A percentile compares a stretch with the other conserved stretches of the same genome.
Evolutionary conservation across 2,888 invertebrate genomes (phyloP).

Genomic region (Harmothoe impar): DNA sequence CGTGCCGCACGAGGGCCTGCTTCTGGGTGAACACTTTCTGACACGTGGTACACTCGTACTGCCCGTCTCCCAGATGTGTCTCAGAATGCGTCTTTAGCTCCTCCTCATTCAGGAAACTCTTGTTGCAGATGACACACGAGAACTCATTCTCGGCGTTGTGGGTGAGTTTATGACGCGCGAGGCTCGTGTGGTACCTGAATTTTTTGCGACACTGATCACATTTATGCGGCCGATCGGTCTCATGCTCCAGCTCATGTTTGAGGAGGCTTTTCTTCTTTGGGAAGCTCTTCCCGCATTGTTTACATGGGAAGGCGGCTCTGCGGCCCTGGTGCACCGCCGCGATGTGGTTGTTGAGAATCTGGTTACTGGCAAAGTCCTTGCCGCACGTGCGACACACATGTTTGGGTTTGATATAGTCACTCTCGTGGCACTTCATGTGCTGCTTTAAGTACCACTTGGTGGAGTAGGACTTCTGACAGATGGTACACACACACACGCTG

Average conservation of each 20-base stretch:
- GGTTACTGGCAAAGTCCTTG: constrained; percentile 19
- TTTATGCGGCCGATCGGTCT: neutral
- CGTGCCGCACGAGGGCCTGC: neutral
- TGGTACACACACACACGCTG: neutral
- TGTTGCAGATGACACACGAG: neutral
- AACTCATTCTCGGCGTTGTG: neutral
- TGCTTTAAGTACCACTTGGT: constrained; percentile 43
- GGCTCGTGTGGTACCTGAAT: constrained; percentile 45
- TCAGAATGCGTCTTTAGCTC: neutral
- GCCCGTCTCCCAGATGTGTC: neutral
- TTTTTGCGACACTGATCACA: constrained; percentile 13
- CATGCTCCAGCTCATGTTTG: constrained; percentile 35
- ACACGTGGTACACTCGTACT: neutral
- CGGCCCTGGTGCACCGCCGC: neutral
- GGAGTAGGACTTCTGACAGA: constrained; percentile 42
- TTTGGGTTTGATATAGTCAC: constrained; percentile 7
- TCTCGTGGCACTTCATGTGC: constrained; percentile 37
- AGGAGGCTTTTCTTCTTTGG: neutral
- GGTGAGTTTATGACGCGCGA: constrained; percentile 2
- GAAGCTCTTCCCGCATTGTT: constrained; percentile 27
- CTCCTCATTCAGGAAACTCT: neutral
- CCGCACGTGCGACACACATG: neutral
- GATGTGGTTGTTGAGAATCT: constrained; percentile 40
- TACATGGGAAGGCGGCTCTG: neutral
- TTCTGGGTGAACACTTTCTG: constrained; percentile 25